A percentile compares a stretch with the other conserved stretches of the same genome.
Conservation (phyloP, 2,797 vertebrate species). For the Orientallactaga sibirica region DNA sequence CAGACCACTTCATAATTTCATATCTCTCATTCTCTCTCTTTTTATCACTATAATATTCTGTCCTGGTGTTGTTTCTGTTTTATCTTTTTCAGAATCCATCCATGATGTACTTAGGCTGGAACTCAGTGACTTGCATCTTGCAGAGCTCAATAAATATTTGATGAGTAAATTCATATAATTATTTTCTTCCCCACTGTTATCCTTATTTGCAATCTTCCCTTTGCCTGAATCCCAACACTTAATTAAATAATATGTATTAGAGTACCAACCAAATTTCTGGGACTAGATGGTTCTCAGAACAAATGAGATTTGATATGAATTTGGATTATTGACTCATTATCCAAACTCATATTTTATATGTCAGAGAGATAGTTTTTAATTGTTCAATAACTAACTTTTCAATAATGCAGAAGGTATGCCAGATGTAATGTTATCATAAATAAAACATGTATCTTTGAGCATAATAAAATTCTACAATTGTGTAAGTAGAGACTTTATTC, state of each 20-base stretch:
- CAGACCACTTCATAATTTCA: not conserved
- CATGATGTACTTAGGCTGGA: not conserved
- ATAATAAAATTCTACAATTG: not conserved
- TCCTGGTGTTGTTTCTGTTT: not conserved
- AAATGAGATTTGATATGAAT: slow-evolving; percentile 32
- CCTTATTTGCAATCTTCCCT: not conserved
- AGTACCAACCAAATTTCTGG: not conserved
- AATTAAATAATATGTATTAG: slow-evolving; percentile 58
- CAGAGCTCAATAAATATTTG: slow-evolving; percentile 35
- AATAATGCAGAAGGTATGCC: not conserved
- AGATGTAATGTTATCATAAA: not conserved
- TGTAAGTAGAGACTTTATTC: not conserved
- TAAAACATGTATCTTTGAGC: not conserved
- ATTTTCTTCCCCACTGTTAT: slow-evolving; percentile 33
- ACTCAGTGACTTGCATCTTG: not conserved
- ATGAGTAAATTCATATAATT: slow-evolving; percentile 35
- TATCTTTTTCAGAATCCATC: not conserved
- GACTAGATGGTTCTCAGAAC: not conserved
- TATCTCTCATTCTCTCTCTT: not conserved
- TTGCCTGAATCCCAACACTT: slow-evolving; percentile 26
- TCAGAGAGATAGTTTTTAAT: not conserved
- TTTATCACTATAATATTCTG: not conserved
- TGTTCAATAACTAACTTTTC: not conserved
- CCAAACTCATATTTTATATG: not conserved
- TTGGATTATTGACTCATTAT: not conserved